Evolutionary conservation across 2,888 invertebrate species (phyloP), one percentile per base, ranked within the genome.

Genomic region (Ganaspis brasiliensis): DNA sequence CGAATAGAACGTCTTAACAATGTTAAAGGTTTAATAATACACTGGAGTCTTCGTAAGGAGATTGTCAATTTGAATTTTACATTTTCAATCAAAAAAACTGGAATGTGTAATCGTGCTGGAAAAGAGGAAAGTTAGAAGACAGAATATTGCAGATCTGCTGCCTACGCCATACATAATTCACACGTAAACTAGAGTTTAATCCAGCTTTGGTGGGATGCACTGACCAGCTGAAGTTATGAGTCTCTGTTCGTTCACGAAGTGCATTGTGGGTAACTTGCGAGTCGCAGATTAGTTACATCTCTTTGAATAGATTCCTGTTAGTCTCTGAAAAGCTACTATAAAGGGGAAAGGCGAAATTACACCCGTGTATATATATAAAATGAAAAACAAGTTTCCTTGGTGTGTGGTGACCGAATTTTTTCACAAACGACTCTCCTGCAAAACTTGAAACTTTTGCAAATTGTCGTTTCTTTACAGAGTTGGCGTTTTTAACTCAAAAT

Each of bases 171-270:
- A 80, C 81, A 81, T 83, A 84, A 83, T 83, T 83, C 82, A 84
- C 80, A 79, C 81, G 79, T 79, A 81, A 83, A 82, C 81, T 83
- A 78, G 80, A 84, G 82, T 84, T 83, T 84, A 82, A 84, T 84
- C 83, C 83, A 79, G 83, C 82, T 83, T 83, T 81, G 80, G 76
- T 81, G 59, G 24, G 40, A 67, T 67, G 61, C 79, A 61, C 75
- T 81, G 76, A 78, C 74, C 77, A 77, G 79, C 80, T 76, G 74
- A 76, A 76, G 67, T 67, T 67, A 74, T 61, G 76, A 76, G 73
- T 73, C 72, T 55, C 76, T 73, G 52, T 67, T 37, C 57, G 45
- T 45, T 73, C 35, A 56, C 73, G 37, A 56, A 73, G 45, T 67
- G 52, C 67, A 73, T 72, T 72, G 76, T 26, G 56, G 72, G 56